Evolutionary conservation across 2,113 vertebrate species (phyloP).

Genomic region (Mesocricetus auratus): DNA sequence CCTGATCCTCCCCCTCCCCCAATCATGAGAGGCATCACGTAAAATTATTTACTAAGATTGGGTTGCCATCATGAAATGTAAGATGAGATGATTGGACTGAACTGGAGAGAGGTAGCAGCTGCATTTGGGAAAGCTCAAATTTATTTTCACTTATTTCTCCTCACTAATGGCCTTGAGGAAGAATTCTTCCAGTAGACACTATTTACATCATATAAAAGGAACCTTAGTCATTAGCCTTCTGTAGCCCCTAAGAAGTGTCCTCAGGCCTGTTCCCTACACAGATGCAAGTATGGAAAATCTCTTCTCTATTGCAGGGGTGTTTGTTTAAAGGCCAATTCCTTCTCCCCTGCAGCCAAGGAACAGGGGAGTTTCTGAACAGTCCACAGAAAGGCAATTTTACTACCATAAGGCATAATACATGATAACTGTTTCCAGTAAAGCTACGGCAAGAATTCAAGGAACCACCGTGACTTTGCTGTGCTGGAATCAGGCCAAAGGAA

Average conservation of each 20-base stretch:
- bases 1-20: neutral
- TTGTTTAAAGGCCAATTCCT: slow-evolving; percentile 24
- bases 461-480: slow-evolving; percentile 32
- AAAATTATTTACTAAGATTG: slow-evolving; percentile 29
- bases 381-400: slow-evolving; percentile 52
- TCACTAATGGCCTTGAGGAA: slow-evolving; percentile 28
- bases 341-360: neutral
- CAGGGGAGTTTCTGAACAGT: neutral
- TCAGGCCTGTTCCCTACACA: neutral
- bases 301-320: slow-evolving; percentile 15
- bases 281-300: neutral
- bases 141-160: slow-evolving; percentile 26
- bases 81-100: neutral
- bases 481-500: slow-evolving; percentile 52
- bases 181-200: slow-evolving; percentile 42
- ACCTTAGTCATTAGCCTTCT: neutral
- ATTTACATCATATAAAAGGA: slow-evolving; percentile 17
- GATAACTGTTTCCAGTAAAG: slow-evolving; percentile 63
- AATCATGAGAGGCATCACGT: neutral
- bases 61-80: slow-evolving; percentile 33
- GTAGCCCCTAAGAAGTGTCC: neutral
- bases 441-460: slow-evolving; percentile 53
- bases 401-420: slow-evolving; percentile 48
- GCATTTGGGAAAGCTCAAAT: slow-evolving; percentile 44
- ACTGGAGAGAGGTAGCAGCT: slow-evolving; percentile 16